Evolutionary conservation across 1,140 invertebrate species (phyloP).

Genomic region (Bombus consobrinus): DNA sequence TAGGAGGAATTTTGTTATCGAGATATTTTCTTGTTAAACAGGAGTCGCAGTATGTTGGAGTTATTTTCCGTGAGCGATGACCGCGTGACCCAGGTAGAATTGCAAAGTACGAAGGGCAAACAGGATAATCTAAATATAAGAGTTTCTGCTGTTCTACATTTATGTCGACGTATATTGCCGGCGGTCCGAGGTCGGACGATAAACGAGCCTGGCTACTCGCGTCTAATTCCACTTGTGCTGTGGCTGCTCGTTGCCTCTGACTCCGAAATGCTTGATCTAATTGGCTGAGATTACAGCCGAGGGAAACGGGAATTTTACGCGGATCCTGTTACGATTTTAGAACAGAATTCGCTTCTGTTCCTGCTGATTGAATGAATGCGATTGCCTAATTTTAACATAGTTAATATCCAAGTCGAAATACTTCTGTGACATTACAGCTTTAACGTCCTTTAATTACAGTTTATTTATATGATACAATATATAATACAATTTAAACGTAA

Average conservation of each 20-base stretch:
- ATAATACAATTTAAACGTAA: not conserved
- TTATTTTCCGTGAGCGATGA: not conserved
- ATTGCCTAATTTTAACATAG: not conserved
- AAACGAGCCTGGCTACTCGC: slow-evolving; percentile 22
- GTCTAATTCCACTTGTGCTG: slow-evolving; percentile 39
- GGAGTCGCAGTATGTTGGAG: not conserved
- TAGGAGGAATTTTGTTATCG: not conserved
- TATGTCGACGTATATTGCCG: slow-evolving; percentile 15
- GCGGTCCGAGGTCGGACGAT: slow-evolving; percentile 8
- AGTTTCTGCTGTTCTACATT: slow-evolving; percentile 23
- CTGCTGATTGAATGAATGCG: not conserved
- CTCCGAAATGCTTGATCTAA: slow-evolving; percentile 34
- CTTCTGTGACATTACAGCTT: not conserved
- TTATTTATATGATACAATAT: not conserved
- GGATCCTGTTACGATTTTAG: not conserved
- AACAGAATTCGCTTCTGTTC: not conserved
- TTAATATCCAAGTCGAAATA: not conserved
- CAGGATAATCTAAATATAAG: slow-evolving; percentile 37
- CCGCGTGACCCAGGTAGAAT: not conserved
- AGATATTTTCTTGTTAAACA: slow-evolving; percentile 1
- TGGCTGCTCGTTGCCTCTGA: not conserved
- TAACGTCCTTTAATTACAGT: not conserved
- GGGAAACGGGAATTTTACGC: slow-evolving; percentile 23
- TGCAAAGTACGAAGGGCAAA: not conserved
- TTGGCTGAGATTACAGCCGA: slow-evolving; percentile 27